Conservation (phyloP, 2,113 vertebrate species). For the Paratilapia polleni region DNA sequence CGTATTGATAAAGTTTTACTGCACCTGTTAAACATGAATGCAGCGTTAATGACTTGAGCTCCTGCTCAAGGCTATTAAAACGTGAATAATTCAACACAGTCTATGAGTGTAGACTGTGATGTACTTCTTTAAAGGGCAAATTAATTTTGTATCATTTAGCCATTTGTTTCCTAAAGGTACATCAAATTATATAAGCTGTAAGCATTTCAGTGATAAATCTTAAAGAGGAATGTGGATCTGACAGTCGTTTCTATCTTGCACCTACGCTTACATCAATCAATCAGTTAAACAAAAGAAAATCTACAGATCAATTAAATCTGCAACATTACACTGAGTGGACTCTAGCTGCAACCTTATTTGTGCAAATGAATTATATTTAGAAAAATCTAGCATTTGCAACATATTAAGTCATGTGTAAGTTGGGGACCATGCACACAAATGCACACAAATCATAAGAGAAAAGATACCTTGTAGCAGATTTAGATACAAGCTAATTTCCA, state of each 20-base stretch:
- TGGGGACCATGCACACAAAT: not conserved
- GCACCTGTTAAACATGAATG: conserved; percentile 4
- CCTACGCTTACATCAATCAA: not conserved
- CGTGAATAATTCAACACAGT: not conserved
- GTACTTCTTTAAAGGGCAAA: not conserved
- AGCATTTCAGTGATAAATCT: not conserved
- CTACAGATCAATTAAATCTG: not conserved
- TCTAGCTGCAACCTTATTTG: not conserved
- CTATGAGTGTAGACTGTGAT: not conserved
- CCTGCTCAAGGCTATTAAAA: not conserved
- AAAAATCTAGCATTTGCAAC: not conserved
- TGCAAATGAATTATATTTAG: not conserved
- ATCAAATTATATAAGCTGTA: not conserved
- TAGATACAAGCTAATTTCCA: not conserved
- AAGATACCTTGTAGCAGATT: no score
- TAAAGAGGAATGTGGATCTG: no score
- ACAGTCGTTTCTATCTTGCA: not conserved
- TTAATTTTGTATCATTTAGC: not conserved
- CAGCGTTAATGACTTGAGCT: not conserved
- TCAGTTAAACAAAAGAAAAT: not conserved
- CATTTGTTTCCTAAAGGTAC: not conserved
- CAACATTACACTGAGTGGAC: not conserved
- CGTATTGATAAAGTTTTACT: not conserved
- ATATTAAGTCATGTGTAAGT: not conserved
- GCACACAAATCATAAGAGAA: not conserved